Evolutionary conservation across 2,888 invertebrate species (phyloP).

Genomic region (Spodoptera picta): DNA sequence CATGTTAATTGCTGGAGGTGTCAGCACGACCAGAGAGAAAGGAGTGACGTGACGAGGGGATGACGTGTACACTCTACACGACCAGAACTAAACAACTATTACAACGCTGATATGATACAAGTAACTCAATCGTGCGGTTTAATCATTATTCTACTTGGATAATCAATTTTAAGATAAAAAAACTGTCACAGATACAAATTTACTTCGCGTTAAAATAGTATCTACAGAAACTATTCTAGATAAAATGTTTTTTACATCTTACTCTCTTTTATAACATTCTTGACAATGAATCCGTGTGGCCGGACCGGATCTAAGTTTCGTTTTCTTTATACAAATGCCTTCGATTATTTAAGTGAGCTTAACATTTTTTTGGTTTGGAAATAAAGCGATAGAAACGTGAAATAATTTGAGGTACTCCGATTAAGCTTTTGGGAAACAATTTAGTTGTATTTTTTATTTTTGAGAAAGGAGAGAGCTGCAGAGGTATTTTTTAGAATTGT

Average conservation of each 20-base stretch:
- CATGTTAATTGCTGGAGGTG: constrained; percentile 80
- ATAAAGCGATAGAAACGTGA: constrained; percentile 45
- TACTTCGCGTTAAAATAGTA: too few species aligned
- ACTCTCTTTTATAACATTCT: constrained; percentile 10
- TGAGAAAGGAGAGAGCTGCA: background rate
- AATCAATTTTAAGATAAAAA: constrained; percentile 12
- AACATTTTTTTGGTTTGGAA: constrained; percentile 31
- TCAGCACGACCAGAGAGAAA: constrained; percentile 70
- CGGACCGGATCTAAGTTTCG: constrained; percentile 24
- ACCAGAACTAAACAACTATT: constrained; percentile 29
- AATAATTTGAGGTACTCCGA: constrained; percentile 43
- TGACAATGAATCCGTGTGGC: constrained; percentile 26
- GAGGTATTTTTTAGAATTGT: background rate
- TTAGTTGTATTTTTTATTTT: constrained; percentile 4
- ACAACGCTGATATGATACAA: constrained; percentile 25
- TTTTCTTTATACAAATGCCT: constrained; percentile 34
- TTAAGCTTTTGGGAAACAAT: constrained; percentile 31
- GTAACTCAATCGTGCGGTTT: constrained; percentile 19
- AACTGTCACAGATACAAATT: too few species aligned
- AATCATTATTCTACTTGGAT: constrained; percentile 28
- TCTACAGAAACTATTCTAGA: too few species aligned
- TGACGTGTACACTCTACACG: constrained; percentile 50
- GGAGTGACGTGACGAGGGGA: constrained; percentile 63
- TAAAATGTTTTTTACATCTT: too few species aligned
- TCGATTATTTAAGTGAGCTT: constrained; percentile 29